Conservation (phyloP, 2,888 invertebrate genomes). For the Dilophus febrilis region DNA sequence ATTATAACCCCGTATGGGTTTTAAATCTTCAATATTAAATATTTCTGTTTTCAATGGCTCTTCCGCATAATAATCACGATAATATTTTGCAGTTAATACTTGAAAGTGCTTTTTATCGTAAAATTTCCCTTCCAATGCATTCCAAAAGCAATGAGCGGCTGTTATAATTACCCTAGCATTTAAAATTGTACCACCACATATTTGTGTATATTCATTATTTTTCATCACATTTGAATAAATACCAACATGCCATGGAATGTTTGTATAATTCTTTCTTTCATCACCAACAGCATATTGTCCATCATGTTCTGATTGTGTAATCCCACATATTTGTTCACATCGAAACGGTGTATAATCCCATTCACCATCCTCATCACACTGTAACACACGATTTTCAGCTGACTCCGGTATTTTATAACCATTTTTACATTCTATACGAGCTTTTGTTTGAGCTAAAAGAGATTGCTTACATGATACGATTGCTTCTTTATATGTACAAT, state of each 20-base stretch:
- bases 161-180: conserved; percentile 16
- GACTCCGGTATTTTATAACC: conserved; percentile 7
- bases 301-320: conserved; percentile 2
- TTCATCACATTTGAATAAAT: conserved; percentile 2
- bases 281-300: conserved; percentile 3
- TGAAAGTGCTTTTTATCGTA: conserved; percentile 1
- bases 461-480: conserved; percentile 9
- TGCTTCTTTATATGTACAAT: conserved; percentile 6
- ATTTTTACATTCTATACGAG: conserved; percentile 9
- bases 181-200: conserved; percentile 18
- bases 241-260: conserved; percentile 8
- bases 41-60: conserved; percentile 10
- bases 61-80: conserved; percentile 4
- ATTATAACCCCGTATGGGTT: conserved; percentile 2
- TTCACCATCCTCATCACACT: conserved; percentile 14
- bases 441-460: conserved; percentile 11
- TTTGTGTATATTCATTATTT: too few species aligned
- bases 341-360: conserved; percentile 15
- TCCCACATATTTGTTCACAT: conserved; percentile 18
- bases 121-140: background rate
- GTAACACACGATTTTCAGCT: background rate
- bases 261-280: background rate
- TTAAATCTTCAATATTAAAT: conserved; percentile 10
- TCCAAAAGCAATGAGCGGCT: conserved; percentile 14
- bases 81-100: conserved; percentile 8